A percentile compares a stretch with the other conserved stretches of the same genome.
Conservation (phyloP, 1,140 invertebrate species). For the Drosophila gunungcola region DNA sequence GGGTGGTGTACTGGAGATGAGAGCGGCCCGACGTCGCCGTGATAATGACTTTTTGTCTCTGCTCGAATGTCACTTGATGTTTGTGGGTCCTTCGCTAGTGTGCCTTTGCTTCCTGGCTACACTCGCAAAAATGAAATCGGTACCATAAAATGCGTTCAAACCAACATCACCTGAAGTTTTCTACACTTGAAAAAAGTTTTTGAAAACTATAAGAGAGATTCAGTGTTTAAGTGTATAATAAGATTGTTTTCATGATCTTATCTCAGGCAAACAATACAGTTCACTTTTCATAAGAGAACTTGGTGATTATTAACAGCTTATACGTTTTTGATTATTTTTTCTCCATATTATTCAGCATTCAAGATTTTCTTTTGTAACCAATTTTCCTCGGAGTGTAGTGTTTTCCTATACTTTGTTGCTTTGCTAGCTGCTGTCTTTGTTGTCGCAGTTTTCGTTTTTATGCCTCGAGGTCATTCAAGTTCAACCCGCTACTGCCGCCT, state of each 20-base stretch:
- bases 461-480: constrained; percentile 73
- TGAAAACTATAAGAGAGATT: too few species aligned
- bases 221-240: too few species aligned
- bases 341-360: not conserved
- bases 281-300: too few species aligned
- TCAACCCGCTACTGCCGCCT: constrained; percentile 33
- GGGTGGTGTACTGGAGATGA: constrained; percentile 17
- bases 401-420: constrained; percentile 10
- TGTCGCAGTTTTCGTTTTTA: constrained; percentile 66
- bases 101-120: constrained; percentile 22
- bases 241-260: too few species aligned
- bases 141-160: not conserved
- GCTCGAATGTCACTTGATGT: constrained; percentile 80
- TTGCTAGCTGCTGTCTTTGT: constrained; percentile 49
- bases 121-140: not conserved
- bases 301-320: too few species aligned
- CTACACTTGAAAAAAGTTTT: too few species aligned
- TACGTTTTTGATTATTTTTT: too few species aligned
- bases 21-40: constrained; percentile 62
- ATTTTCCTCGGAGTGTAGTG: not conserved
- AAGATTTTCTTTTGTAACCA: not conserved
- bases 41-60: constrained; percentile 82
- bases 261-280: too few species aligned
- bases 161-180: too few species aligned
- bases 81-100: constrained; percentile 34